Base-by-base conservation (phyloP, 1,140 invertebrate genomes). In the Oppia nitens region DNA sequence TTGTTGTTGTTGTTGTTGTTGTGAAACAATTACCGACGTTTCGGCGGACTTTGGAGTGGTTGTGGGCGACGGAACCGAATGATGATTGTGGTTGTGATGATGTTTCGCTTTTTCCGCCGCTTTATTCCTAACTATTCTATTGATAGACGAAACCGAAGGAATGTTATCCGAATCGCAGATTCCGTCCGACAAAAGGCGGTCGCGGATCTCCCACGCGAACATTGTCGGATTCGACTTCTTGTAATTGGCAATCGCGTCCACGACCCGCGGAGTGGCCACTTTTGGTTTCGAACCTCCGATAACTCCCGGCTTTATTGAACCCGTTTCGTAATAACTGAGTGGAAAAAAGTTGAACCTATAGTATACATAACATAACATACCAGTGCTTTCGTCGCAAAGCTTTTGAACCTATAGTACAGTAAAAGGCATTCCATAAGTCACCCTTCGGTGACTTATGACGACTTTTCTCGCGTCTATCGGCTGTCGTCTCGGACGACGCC, bases 191-290 rank as follows among this genome's bases (percentile, higher is more conserved):
- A 98, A 78, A 64, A 99, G 80, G 73, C 92, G 79, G 74, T 98
- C 94, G 40, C 95, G 77, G 67, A 98, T 99, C 74, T 99, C 95
- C 95, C 95, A 98, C 2, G 95, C 95, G 72, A 98, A 98, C 93
- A 98, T 98, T 20, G 94, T 98, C 0, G 95, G 95, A 74, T 98
- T 98, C 72, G 97, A 91, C 60, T 90, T 78, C 72, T 99, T 99
- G 78, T 98, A 98, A 64, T 89, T 87, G 1, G 92, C 88, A 63
- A 99, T 99, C 47, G 93, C 92, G 69, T 98, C 90, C 26, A 98
- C 95, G 12, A 98, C 95, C 50, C 90, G 87, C 0, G 93, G 93
- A 0, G 95, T 99, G 2, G 95, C 95, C 27, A 98, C 95, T 75
- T 98, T 98, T 9, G 95, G 95, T 74, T 99, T 99, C 26, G 89